Evolutionary conservation across 2,113 vertebrate species (phyloP).

Genomic region (Trematocara stigmaticum): DNA sequence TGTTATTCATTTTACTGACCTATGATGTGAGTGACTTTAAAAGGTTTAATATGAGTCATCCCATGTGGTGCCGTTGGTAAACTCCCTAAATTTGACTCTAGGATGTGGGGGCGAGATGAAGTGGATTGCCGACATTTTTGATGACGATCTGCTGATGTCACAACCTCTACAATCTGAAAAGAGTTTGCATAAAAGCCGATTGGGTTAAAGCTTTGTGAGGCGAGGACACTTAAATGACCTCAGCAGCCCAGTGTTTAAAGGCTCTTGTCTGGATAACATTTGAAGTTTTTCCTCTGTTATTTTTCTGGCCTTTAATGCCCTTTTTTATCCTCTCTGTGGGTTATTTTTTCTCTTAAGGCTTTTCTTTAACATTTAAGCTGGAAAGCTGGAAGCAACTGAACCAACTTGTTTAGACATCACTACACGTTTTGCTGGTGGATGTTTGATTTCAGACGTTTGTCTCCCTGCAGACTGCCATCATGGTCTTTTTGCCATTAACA

Average conservation of each 20-base stretch:
- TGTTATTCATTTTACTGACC: background rate
- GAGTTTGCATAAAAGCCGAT: background rate
- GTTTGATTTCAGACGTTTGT: background rate
- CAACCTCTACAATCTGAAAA: background rate
- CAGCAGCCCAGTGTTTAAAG: background rate
- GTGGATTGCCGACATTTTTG: background rate
- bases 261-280: background rate
- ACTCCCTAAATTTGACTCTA: background rate
- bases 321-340: background rate
- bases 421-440: background rate
- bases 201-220: background rate
- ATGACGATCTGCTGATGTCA: slow-evolving; percentile 4
- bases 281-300: background rate
- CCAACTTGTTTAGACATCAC: background rate
- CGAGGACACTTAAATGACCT: background rate
- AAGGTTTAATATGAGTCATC: slow-evolving; percentile 3
- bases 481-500: background rate
- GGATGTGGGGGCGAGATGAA: background rate
- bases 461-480: background rate
- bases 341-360: background rate
- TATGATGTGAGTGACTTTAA: background rate
- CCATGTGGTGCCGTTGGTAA: background rate
- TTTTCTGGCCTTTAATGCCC: background rate
- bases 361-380: background rate
- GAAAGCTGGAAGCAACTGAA: background rate